Percentiles rank a stretch among this genome's conserved stretches.
Evolutionary conservation across 2,113 vertebrate species (phyloP).

Genomic region (Marmota flaviventris): DNA sequence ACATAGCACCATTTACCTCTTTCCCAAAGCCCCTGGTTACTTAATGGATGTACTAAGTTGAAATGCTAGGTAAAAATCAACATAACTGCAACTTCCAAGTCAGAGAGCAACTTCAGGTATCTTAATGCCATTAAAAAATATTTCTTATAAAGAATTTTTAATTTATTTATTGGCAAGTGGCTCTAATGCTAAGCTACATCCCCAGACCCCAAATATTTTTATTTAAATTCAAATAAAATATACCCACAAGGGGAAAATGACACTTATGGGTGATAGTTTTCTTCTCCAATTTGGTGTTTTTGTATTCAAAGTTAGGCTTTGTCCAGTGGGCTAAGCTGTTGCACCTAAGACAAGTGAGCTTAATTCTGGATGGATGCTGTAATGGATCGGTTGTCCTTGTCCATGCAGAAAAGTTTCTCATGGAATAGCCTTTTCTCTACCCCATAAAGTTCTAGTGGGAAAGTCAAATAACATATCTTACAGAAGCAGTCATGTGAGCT

Average conservation of each 20-base stretch:
- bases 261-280: background rate
- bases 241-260: background rate
- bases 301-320: background rate
- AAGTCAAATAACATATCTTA: background rate
- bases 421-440: background rate
- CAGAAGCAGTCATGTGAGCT: background rate
- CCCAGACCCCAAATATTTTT: background rate
- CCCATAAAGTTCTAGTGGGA: background rate
- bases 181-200: background rate
- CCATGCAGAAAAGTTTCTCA: background rate
- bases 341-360: background rate
- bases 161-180: background rate
- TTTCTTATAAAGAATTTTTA: background rate
- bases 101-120: background rate
- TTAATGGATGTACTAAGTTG: background rate
- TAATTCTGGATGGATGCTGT: background rate
- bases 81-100: background rate
- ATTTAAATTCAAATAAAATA: conserved; percentile 26
- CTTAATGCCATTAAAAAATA: conserved; percentile 17
- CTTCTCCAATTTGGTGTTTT: background rate
- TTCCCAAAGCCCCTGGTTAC: background rate
- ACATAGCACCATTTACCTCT: background rate
- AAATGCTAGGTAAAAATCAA: background rate
- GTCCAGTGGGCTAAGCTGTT: background rate
- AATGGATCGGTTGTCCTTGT: background rate